Evolutionary conservation across 2,113 vertebrate species (phyloP).

Genomic region (cattle (Bos taurus)): DNA sequence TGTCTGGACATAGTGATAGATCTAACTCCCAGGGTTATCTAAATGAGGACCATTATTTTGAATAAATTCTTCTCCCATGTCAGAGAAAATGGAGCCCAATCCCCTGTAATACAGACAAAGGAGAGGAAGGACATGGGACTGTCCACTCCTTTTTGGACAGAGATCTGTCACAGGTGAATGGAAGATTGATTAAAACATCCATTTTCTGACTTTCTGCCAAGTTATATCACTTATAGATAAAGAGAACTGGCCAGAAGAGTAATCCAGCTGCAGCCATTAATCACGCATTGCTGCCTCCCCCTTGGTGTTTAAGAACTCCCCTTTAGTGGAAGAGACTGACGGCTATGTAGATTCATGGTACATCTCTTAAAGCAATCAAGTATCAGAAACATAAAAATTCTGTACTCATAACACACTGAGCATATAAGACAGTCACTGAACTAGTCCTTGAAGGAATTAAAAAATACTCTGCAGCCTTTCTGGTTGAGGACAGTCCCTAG

Average conservation of each 20-base stretch:
- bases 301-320: background rate
- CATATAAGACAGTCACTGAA: background rate
- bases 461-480: background rate
- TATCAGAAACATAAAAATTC: background rate
- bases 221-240: background rate
- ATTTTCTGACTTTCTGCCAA: constrained; percentile 20
- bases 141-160: background rate
- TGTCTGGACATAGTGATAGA: background rate
- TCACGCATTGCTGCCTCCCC: accelerated
- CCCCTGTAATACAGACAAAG: background rate
- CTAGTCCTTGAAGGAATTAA: background rate
- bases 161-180: constrained; percentile 18
- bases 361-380: background rate
- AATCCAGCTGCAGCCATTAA: background rate
- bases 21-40: background rate
- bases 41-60: constrained; percentile 54
- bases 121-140: background rate
- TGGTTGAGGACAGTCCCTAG: background rate
- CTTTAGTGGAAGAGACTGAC: background rate
- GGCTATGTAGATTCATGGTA: background rate
- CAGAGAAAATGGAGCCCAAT: constrained; percentile 10
- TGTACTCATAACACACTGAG: background rate
- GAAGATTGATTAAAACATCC: background rate
- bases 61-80: background rate
- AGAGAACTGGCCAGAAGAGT: background rate